A percentile compares a stretch with the other conserved stretches of the same genome.
phyloP scores from a whole-genome alignment of 2,797 vertebrate genomes.

The Helarctos malayanus region DNA sequence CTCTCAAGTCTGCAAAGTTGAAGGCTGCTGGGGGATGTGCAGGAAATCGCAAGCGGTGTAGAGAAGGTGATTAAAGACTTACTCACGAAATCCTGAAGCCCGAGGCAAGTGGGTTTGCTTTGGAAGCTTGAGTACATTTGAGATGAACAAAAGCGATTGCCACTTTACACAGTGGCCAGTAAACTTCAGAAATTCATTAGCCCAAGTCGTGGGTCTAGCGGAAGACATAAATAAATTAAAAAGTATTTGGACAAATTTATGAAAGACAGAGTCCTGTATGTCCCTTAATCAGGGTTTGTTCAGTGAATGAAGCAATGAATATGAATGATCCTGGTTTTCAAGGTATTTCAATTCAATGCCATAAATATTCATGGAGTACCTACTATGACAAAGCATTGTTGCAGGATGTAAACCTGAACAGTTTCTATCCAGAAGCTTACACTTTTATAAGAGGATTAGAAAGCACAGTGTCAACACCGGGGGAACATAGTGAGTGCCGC shows the following conservation, averaged over 20 bases:
- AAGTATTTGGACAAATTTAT: slow-evolving; percentile 75
- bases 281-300: slow-evolving; percentile 73
- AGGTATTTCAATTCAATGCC: slow-evolving; percentile 69
- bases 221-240: slow-evolving; percentile 71
- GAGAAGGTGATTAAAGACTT: slow-evolving; percentile 4
- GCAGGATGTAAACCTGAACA: slow-evolving; percentile 59
- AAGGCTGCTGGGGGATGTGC: not conserved
- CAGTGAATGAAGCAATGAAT: slow-evolving; percentile 75
- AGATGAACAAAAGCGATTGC: slow-evolving; percentile 51
- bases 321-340: slow-evolving; percentile 69
- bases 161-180: slow-evolving; percentile 56
- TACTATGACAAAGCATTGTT: slow-evolving; percentile 77
- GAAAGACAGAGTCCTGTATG: slow-evolving; percentile 68
- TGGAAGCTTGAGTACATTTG: slow-evolving; percentile 61
- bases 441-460: slow-evolving; percentile 80
- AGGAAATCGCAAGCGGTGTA: slow-evolving; percentile 23
- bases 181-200: slow-evolving; percentile 75
- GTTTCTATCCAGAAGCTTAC: slow-evolving; percentile 74
- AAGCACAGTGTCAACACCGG: slow-evolving; percentile 63
- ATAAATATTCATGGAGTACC: slow-evolving; percentile 78
- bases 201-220: slow-evolving; percentile 54
- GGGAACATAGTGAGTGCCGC: not conserved
- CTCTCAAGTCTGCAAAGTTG: not conserved
- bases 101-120: slow-evolving; percentile 58
- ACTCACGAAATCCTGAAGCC: slow-evolving; percentile 58